phyloP scores from a whole-genome alignment of 2,113 vertebrate species.

The Numida meleagris region DNA sequence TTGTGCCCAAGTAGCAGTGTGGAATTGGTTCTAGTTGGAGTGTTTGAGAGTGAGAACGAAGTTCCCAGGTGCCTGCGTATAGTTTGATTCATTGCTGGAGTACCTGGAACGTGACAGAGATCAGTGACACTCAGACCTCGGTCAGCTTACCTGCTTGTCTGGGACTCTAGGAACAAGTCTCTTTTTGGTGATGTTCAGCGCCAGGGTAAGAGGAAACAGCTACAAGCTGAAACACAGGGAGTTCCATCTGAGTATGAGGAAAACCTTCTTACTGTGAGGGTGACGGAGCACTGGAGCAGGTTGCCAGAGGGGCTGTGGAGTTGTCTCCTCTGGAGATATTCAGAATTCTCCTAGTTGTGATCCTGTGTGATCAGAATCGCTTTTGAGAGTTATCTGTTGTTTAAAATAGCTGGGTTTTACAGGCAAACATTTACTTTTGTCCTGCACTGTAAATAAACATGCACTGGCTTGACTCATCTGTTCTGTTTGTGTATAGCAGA shows the following conservation, averaged over 20 bases:
- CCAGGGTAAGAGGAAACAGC: background rate
- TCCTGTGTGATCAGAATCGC: background rate
- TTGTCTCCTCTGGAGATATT: background rate
- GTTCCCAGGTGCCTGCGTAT: background rate
- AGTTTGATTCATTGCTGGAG: background rate
- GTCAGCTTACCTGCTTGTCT: background rate
- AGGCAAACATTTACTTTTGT: slow-evolving; percentile 32
- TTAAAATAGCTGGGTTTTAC: slow-evolving; percentile 11
- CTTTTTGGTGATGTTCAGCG: background rate
- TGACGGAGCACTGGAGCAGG: background rate
- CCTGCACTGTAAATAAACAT: slow-evolving; percentile 29
- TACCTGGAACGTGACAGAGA: background rate
- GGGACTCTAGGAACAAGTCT: background rate
- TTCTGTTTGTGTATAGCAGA: background rate
- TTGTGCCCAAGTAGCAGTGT: background rate
- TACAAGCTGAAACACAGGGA: background rate
- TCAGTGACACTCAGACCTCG: background rate
- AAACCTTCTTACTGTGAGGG: background rate
- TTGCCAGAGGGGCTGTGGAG: background rate
- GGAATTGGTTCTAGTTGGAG: background rate
- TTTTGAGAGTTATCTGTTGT: slow-evolving; percentile 17
- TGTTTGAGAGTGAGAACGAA: background rate
- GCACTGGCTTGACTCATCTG: background rate
- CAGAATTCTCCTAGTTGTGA: background rate
- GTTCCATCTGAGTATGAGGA: background rate